Evolutionary conservation across 2,888 invertebrate species (phyloP), one percentile per base, ranked within the genome.

Genomic region (Agrochola macilenta): DNA sequence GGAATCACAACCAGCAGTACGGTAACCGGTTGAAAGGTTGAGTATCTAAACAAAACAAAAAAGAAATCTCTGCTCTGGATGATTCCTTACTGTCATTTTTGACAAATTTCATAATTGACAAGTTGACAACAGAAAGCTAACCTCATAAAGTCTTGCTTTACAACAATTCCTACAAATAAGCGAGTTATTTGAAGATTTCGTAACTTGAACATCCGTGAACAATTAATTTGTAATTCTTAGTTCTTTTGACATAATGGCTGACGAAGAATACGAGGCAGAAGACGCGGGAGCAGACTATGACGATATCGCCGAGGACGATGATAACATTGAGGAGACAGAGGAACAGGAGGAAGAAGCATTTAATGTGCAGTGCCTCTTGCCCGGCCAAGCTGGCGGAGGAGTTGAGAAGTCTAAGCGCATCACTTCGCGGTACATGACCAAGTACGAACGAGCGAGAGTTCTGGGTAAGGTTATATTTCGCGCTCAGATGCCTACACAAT

Each of bases 401-500:
- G 98, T 98, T 0, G 98, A 98, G 60, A 98, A 98, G 93, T 97
- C 98, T 0, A 99, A 99, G 92, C 97, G 99, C 39, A 99, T 99
- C 69, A 99, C 99, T 1, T 99, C 99, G 0, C 98, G 98, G 90
- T 99, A 99, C 91, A 99, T 99, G 99, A 99, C 99, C 1, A 99
- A 99, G 97, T 98, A 97, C 87, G 96, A 96, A 88, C 89, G 96
- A 78, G 96, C 96, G 23, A 93, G 96, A 92, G 96, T 95, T 63
- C 90, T 95, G 91, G 95, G 95, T 95, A 83, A 91, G 90, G 86
- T 87, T 89, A 87, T 58, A 14, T 54, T 82, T 14, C 5, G 17
- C 30, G 5, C n/a, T 52, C 7, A 14, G 14, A 57, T 30, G 52
- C 14, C 8, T 11, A 39, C 5, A 26, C 23, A 12, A 14, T 60